Base-by-base conservation (phyloP, 2,113 vertebrate genomes). In the Ptyas mucosa region DNA sequence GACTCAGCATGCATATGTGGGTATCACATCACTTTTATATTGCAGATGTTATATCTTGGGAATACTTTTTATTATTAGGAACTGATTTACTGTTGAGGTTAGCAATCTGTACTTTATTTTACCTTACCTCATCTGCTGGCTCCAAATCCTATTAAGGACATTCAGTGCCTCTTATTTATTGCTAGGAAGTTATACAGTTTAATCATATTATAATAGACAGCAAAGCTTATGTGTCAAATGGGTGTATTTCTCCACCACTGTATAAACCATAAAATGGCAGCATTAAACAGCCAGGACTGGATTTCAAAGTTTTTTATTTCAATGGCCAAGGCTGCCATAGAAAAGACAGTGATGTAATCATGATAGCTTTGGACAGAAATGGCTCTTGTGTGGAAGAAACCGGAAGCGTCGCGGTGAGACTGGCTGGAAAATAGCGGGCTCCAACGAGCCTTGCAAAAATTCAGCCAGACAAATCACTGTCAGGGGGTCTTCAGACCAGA, bases 41-140 rank as follows among this genome's bases (percentile, higher is more conserved):
- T 1, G 15, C n/a, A 23, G 2, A 24, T 51, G 39, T 91, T 94
- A 93, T 93, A 51, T 89, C 81, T 51, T 0, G 0, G 55, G 0
- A 93, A 55, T 20, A 51, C 26, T 87, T 92, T 89, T 85, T 52
- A 89, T 49, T 5, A 91, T 11, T 91, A 87, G 81, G 85, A 49
- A 87, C 23, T 34, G 91, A 2, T 7, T 90, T 95, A 75, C 54
- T 90, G 54, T 88, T 20, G 8, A 95, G 4, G 75, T 95, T 5
- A 43, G n/a, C 49, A 81, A 49, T 1, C 24, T 87, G 0, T 8
- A 34, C 24, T 23, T 96, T 26, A n/a, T 26, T 23, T 96, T 23
- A 89, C 52, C n/a, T 53, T 20, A 81, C 3, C 75, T 81, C 15
- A 81, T 7, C 18, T 39, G 39, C 21, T 69, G n/a, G 92, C 52